These are phyloP conservation scores for Tachystola acroxantha DNA, from an alignment of 2,888 invertebrate genomes.

Conservation along the genomic window DNA sequence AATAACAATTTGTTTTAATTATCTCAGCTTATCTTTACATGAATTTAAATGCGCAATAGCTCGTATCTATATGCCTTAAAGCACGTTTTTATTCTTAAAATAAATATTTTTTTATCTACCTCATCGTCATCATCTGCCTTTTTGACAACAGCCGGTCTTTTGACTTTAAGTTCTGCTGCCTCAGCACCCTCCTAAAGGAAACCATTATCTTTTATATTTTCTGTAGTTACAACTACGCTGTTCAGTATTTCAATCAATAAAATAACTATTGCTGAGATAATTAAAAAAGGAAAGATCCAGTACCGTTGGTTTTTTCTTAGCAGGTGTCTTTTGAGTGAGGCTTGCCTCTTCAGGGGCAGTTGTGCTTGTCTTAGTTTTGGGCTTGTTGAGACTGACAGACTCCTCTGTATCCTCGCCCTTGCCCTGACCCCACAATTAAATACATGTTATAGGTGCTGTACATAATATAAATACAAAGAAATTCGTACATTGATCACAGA, in stretches of 20 bases:
- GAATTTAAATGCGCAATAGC: no score
- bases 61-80: no score
- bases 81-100: no score
- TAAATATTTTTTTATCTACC: conserved; percentile 40
- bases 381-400: conserved; percentile 67
- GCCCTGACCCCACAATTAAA: conserved; percentile 50
- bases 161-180: conserved; percentile 67
- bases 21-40: conserved; percentile 42
- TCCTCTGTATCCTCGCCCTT: conserved; percentile 72
- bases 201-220: conserved; percentile 9
- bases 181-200: conserved; percentile 62
- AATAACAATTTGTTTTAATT: conserved; percentile 45
- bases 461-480: conserved; percentile 14
- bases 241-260: background rate
- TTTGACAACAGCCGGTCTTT: conserved; percentile 68
- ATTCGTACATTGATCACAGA: background rate
- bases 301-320: conserved; percentile 74
- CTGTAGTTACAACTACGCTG: background rate
- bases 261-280: conserved; percentile 43
- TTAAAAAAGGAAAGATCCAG: conserved; percentile 38
- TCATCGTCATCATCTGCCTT: conserved; percentile 53
- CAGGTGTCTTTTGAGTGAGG: conserved; percentile 71
- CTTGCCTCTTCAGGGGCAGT: conserved; percentile 71
- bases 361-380: conserved; percentile 69
- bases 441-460: conserved; percentile 25